Evolutionary conservation across 2,888 invertebrate genomes (phyloP).

Genomic region (Amphimallon solstitiale): DNA sequence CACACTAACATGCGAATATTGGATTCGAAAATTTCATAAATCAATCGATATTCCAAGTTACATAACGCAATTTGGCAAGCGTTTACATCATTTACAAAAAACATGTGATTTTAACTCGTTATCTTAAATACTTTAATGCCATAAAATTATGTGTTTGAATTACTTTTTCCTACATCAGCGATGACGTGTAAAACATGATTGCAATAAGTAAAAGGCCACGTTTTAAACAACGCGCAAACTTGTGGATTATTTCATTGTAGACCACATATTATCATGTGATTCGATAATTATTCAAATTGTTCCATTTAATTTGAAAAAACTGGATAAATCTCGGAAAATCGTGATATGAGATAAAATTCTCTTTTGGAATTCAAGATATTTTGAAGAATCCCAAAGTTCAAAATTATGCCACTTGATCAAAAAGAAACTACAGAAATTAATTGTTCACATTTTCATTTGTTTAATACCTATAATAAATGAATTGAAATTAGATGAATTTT

Average conservation of each 20-base stretch:
- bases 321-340: no score
- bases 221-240: slow-evolving; percentile 9
- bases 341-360: no score
- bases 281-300: slow-evolving; percentile 12
- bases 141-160: slow-evolving; percentile 5
- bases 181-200: slow-evolving; percentile 30
- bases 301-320: neutral
- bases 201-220: slow-evolving; percentile 20
- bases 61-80: slow-evolving; percentile 14
- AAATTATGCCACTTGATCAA: no score
- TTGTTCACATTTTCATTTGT: no score
- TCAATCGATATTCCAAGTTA: slow-evolving; percentile 18
- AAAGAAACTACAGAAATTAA: no score
- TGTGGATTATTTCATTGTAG: neutral
- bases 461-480: no score
- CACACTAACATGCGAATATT: neutral
- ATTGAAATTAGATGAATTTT: no score
- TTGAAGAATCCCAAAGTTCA: no score
- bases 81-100: slow-evolving; percentile 1
- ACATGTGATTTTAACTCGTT: slow-evolving; percentile 21
- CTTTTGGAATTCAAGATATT: no score
- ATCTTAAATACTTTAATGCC: slow-evolving; percentile 12
- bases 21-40: neutral
- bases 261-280: neutral
- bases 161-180: neutral